Evolutionary conservation across 2,888 invertebrate genomes (phyloP).

Genomic region (Lucinisca nassula): DNA sequence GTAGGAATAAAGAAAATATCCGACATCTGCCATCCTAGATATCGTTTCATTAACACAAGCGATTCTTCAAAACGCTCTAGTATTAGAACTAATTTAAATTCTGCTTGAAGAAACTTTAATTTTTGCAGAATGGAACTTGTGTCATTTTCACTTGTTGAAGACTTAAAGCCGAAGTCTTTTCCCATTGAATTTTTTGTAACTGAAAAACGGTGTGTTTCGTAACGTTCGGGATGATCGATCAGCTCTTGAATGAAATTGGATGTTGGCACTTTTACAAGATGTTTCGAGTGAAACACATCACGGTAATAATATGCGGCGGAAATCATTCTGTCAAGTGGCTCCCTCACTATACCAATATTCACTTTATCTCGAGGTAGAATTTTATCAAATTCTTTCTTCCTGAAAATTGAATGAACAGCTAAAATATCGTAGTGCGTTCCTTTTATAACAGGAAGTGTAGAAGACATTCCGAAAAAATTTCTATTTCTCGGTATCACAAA

Average conservation of each 20-base stretch:
- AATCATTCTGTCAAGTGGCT: constrained; percentile 65
- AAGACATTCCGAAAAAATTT: constrained; percentile 18
- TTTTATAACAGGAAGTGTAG: constrained; percentile 29
- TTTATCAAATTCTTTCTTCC: constrained; percentile 36
- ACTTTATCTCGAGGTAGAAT: constrained; percentile 58
- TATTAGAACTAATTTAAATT: constrained; percentile 47
- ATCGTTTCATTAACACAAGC: constrained; percentile 43
- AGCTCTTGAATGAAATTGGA: constrained; percentile 39
- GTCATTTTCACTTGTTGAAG: background rate
- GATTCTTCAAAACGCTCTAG: constrained; percentile 59
- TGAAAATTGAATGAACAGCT: constrained; percentile 65
- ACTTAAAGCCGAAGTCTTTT: constrained; percentile 50
- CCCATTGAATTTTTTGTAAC: constrained; percentile 61
- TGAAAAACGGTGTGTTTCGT: constrained; percentile 41
- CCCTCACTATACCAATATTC: constrained; percentile 67
- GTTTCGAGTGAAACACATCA: constrained; percentile 27
- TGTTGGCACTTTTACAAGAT: constrained; percentile 28
- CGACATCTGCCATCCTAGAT: constrained; percentile 33
- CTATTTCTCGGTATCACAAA: constrained; percentile 52
- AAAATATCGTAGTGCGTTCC: constrained; percentile 60
- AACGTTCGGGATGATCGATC: constrained; percentile 27
- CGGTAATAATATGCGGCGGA: constrained; percentile 59
- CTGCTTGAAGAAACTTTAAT: constrained; percentile 4
- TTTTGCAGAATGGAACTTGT: background rate
- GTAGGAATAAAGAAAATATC: constrained; percentile 42